Base-by-base conservation (phyloP, 2,888 invertebrate genomes). In the Calameuta pallipes region DNA sequence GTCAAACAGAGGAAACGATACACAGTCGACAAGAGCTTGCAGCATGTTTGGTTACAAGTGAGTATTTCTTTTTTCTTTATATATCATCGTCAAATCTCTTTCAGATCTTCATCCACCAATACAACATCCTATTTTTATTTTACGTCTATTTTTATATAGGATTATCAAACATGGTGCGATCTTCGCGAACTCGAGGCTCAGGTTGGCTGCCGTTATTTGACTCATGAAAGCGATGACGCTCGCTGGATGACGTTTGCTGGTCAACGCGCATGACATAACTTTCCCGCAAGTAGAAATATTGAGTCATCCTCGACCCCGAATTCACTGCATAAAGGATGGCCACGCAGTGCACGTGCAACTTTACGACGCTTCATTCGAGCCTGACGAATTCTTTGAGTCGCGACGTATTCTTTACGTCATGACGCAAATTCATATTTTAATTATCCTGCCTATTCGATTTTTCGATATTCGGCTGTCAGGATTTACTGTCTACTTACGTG, bases 11-110 rank as follows among this genome's bases (percentile, higher is more conserved):
- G 98, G 87, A 98, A 98, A 92, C 95, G 99, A 35, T 98, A 96
- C 89, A 98, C 98, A 0, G 98, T 98, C 78, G 99, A 99, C 93
- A 99, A 99, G 93, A 97, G 98, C 79, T 94, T 98, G 82, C 94
- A 95, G 87, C 99, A 99, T 92, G 94, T 96, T 85, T 99, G 99
- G 99, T 94, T 99, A 84, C 99, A 99, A 95, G 98, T 95, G 91
- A 91, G 87, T 80, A 73, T 56, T 56, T 56, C 23, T 23, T 56
- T 56, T 56, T 56, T 9, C 4, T 30, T 75, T 30, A 30, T 75
- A 69, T 33, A 74, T 70, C 6, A n/a, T 70, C 74, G 76, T 30
- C 41, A 34, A 76, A 68, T 56, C 15, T 2, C 23, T 23, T 56
- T 23, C 15, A 23, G 2, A 56, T 23, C 23, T 56, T 56, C 56